Evolutionary conservation across 2,113 vertebrate species (phyloP), one percentile per base, ranked within the genome.

Genomic region (Stigmatopora argus): DNA sequence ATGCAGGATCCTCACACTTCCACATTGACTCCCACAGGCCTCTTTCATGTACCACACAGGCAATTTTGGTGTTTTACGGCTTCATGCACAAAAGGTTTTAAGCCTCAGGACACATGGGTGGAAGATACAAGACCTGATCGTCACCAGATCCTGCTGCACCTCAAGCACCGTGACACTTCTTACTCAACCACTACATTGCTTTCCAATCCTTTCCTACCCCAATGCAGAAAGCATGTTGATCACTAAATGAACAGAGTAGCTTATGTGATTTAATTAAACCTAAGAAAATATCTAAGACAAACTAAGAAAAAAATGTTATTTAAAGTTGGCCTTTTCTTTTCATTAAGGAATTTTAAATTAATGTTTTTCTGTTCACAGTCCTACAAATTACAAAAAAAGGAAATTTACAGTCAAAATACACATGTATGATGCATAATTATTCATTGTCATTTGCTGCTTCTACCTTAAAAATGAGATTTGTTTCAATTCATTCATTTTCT

Each of bases 31-130:
- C 65, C 26, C n/a, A n/a, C 31, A 48, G 21, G 41, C 19, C 52
- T 46, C 49, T 34, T 60, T 69, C 62, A 19, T 66, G 18, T 51
- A 52, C 14, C 59, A 9, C 66, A 26, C 7, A 48, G 18, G 6
- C 13, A 1, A 13, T 51, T 62, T 56, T 59, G 44, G 52, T 66
- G 31, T 52, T 63, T 66, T 56, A 23, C 56, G 19, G 58, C 71
- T 70, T 77, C 62, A 35, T 57, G 57, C 35, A 71, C 65, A 38
- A 18, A 49, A 72, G 0, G 1, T 44, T 61, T 52, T 2, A 38
- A 46, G 48, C 58, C 56, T 17, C 5, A 10, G 48, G 65, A 35
- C 34, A 63, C n/a, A 15, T 34, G 26, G 19, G 26, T 45, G 64
- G n/a, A 62, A 58, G 45, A 57, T 38, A 56, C 26, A 35, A 26